These are phyloP conservation scores for Craniophora ligustri DNA, from an alignment of 2,888 invertebrate species.

Conservation along the genomic window DNA sequence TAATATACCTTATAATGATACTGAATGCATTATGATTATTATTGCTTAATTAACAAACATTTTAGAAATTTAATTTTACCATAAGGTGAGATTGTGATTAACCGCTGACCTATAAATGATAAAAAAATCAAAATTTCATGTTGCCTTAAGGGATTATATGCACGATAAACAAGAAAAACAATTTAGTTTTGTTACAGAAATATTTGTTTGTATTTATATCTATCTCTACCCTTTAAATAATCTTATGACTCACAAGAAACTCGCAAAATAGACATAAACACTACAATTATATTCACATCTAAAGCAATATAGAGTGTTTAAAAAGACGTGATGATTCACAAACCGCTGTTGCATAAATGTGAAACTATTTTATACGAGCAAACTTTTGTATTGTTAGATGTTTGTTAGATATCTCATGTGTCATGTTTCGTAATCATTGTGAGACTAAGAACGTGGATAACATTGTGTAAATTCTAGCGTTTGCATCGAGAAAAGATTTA, in stretches of 20 bases:
- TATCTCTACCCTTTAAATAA: conserved; percentile 8
- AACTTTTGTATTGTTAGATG: conserved; percentile 35
- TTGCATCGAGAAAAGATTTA: too few species aligned
- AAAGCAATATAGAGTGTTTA: conserved; percentile 38
- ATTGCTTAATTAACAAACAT: conserved; percentile 1
- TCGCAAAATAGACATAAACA: conserved; percentile 41
- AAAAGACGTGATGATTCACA: conserved; percentile 52
- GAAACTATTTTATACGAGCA: conserved; percentile 43
- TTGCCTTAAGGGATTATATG: conserved; percentile 9
- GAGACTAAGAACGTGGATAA: conserved; percentile 35
- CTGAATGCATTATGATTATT: not conserved
- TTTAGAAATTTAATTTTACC: conserved; percentile 12
- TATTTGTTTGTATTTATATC: conserved; percentile 20
- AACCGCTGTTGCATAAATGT: conserved; percentile 48
- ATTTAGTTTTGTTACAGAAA: conserved; percentile 3
- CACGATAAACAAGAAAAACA: conserved; percentile 11
- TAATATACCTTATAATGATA: not conserved
- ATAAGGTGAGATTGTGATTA: not conserved
- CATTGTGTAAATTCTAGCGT: not conserved
- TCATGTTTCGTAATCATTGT: conserved; percentile 30
- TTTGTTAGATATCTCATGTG: conserved; percentile 31
- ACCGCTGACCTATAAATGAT: conserved; percentile 27
- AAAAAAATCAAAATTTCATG: conserved; percentile 13
- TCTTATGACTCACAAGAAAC: conserved; percentile 33
- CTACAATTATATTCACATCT: conserved; percentile 46